These are phyloP conservation scores for Scolanthus callimorphus DNA, from an alignment of 92 coral and sea anemone species.

Conservation along the genomic window DNA sequence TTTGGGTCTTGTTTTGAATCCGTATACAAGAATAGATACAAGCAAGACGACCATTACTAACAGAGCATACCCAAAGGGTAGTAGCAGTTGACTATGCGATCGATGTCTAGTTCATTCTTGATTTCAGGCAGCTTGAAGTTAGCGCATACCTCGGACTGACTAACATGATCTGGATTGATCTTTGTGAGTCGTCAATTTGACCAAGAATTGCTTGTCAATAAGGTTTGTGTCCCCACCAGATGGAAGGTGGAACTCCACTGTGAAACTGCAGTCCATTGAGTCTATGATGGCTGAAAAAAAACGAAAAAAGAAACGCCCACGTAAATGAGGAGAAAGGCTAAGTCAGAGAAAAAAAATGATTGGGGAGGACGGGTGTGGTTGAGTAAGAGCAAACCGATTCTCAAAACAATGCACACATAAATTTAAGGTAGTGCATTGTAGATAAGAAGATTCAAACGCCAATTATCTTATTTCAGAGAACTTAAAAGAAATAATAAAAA, in stretches of 20 bases:
- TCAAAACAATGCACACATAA: no score
- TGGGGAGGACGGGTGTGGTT: no score
- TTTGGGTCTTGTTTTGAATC: conserved; percentile 69
- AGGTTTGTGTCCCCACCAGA: conserved; percentile 70
- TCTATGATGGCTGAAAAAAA: no score
- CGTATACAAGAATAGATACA: conserved; percentile 52
- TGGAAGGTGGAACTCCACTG: conserved; percentile 64
- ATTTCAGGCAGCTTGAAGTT: conserved; percentile 39
- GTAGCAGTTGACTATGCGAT: conserved; percentile 34
- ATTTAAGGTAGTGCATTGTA: no score
- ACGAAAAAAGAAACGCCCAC: no score
- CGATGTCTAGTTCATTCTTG: conserved; percentile 42
- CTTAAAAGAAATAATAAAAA: no score
- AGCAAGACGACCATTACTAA: conserved; percentile 40
- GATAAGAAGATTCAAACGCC: no score
- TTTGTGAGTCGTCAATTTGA: conserved; percentile 54
- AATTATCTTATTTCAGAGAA: no score
- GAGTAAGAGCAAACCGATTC: no score
- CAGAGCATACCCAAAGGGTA: conserved; percentile 51
- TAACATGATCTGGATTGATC: conserved; percentile 39
- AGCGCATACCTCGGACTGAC: conserved; percentile 66
- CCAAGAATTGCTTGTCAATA: conserved; percentile 71
- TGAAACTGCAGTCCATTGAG: conserved; percentile 55
- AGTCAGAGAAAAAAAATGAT: no score
- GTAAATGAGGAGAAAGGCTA: no score